Evolutionary conservation across 2,113 vertebrate genomes (phyloP).

Genomic region (Aegotheles bennettii): DNA sequence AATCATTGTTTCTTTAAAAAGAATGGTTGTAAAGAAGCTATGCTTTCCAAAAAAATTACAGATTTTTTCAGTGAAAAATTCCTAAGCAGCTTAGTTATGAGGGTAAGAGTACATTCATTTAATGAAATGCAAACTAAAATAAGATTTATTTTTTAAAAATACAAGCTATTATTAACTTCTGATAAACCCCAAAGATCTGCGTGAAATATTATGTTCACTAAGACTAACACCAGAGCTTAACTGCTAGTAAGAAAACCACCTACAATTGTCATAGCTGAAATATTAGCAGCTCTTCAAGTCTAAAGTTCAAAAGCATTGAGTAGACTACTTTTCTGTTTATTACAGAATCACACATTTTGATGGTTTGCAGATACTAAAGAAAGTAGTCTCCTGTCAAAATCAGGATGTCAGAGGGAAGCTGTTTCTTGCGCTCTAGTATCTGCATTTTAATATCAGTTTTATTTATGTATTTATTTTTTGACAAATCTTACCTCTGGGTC

Average conservation of each 20-base stretch:
- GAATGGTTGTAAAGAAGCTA: neutral
- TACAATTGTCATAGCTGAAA: neutral
- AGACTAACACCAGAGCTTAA: neutral
- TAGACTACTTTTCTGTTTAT: neutral
- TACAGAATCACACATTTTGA: neutral
- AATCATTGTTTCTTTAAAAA: neutral
- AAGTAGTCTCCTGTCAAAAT: neutral
- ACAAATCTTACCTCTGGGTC: conserved; percentile 86
- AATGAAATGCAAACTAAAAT: neutral
- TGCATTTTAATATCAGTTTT: neutral
- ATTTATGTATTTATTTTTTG: neutral
- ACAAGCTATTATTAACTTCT: neutral
- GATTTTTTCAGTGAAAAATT: neutral
- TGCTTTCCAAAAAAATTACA: neutral
- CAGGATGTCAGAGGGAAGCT: neutral
- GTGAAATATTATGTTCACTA: neutral
- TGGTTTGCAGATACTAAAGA: neutral
- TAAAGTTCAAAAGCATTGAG: neutral
- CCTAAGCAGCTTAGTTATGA: neutral
- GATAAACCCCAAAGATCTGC: neutral
- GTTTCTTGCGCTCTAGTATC: neutral
- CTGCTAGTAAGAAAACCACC: neutral
- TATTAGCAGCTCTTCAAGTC: neutral
- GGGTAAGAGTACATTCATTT: neutral
- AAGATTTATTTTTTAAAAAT: neutral